Conservation (phyloP, 2,888 invertebrate genomes). For the Corbicula japonica region DNA sequence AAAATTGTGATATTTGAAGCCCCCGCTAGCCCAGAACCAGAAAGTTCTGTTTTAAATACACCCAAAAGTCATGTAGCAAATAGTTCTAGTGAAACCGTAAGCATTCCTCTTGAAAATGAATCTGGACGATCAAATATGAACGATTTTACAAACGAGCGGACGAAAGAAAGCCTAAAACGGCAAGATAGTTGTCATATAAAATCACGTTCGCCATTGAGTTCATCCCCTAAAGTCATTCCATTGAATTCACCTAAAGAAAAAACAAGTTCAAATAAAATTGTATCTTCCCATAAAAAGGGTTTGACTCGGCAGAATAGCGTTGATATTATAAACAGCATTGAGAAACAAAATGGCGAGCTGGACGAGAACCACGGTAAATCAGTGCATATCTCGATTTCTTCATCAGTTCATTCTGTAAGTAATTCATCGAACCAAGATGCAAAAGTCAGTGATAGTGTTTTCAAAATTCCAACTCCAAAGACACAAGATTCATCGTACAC, state of each 20-base stretch:
- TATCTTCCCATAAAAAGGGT: slow-evolving; percentile 10
- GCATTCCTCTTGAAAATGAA: slow-evolving; percentile 61
- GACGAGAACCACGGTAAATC: slow-evolving; percentile 16
- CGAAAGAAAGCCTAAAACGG: too few species aligned
- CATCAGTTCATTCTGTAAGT: slow-evolving; percentile 25
- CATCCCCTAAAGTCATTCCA: slow-evolving; percentile 58
- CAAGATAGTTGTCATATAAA: too few species aligned
- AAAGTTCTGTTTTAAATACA: slow-evolving; percentile 20
- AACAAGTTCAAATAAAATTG: slow-evolving; percentile 11
- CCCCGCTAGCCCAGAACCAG: slow-evolving; percentile 64
- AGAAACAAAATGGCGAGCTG: slow-evolving; percentile 58
- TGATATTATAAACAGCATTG: slow-evolving; percentile 29
- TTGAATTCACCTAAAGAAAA: slow-evolving; percentile 54
- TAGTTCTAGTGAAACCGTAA: slow-evolving; percentile 52
- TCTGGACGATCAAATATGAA: background rate
- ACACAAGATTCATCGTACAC: slow-evolving; percentile 61
- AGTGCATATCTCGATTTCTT: slow-evolving; percentile 12
- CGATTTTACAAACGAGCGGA: too few species aligned
- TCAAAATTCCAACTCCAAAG: slow-evolving; percentile 79
- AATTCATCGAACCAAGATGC: too few species aligned
- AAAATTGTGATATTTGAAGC: slow-evolving; percentile 66
- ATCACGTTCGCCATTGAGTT: background rate
- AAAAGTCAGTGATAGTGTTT: slow-evolving; percentile 66
- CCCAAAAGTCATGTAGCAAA: slow-evolving; percentile 16
- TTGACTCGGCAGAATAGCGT: slow-evolving; percentile 22